These are phyloP conservation scores for Crax fasciolata DNA, from an alignment of 2,797 vertebrate species.

Conservation along the genomic window DNA sequence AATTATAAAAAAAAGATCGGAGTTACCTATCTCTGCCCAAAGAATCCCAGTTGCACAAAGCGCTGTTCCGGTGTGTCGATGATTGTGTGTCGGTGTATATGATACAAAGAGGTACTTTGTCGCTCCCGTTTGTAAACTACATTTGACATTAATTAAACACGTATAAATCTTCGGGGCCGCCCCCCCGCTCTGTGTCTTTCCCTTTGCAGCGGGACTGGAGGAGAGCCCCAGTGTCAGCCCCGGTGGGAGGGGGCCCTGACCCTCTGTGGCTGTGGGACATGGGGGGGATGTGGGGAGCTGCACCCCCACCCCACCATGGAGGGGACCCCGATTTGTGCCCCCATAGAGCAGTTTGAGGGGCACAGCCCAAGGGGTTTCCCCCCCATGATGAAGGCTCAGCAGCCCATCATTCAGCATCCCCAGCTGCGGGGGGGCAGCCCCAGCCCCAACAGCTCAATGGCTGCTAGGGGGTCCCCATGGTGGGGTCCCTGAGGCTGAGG, in stretches of 20 bases:
- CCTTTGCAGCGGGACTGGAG: not conserved
- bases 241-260: not conserved
- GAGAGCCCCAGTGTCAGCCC: not conserved
- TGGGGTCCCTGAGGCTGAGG: not conserved
- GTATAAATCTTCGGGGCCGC: constrained; percentile 84
- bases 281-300: too few species aligned
- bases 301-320: not conserved
- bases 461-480: too few species aligned
- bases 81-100: constrained; percentile 93
- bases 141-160: constrained; percentile 97
- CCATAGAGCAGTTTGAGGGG: not conserved
- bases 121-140: constrained; percentile 95
- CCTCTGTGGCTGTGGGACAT: not conserved
- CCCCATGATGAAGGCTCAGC: constrained; percentile 69
- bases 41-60: constrained; percentile 87
- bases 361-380: constrained; percentile 48
- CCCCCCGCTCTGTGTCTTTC: constrained; percentile 14
- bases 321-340: not conserved
- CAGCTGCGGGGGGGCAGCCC: constrained; percentile 1
- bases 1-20: not conserved
- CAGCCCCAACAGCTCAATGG: constrained; percentile 85
- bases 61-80: constrained; percentile 84
- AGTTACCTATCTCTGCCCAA: constrained; percentile 80
- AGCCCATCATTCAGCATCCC: constrained; percentile 49
- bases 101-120: constrained; percentile 93